Evolutionary conservation across 2,888 invertebrate species (phyloP), one percentile per base, ranked within the genome.

Genomic region (Choristoneura rosaceana): DNA sequence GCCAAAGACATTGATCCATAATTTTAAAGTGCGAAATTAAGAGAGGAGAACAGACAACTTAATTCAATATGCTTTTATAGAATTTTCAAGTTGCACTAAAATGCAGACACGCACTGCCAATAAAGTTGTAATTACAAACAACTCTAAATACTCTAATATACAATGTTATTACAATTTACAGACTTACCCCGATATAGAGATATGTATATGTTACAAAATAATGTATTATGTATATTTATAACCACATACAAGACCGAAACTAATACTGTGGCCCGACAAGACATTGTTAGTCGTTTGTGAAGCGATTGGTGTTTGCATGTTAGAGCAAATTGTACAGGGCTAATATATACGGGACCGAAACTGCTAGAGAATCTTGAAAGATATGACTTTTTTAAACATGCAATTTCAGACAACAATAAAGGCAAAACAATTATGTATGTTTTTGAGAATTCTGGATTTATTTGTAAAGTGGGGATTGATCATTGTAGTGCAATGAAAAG

Each of bases 291-390:
- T 94, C 89, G 90, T 88, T 86, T 90, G 94, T 91, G 90, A 94
- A 94, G 94, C 94, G 94, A 94, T 94, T 84, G 91, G 94, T 94
- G 94, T 94, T 94, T 94, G 94, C 94, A 94, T 94, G 94, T 94
- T 94, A 94, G 94, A 90, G 93, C 94, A 94, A 93, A 91, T 92
- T 93, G 90, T 92, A 93, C 87, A 91, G 91, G 91, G 85, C 87
- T 84, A 74, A 79, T 71, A 52, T 63, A 74, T 67, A 71, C 59
- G 76, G 74, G 73, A 70, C 62, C 69, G 75, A 75, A 70, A 76
- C 74, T 75, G 76, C 76, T 76, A 73, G 60, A 77, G 74, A 43
- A 64, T 71, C 34, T 71, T 76, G 73, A 76, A 25, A 78, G 71
- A 74, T 68, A 76, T 75, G 71, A 80, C 71, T 80, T 79, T 52